Percentiles rank a stretch among this genome's conserved stretches.
Evolutionary conservation across 2,113 vertebrate species (phyloP).

Genomic region (Erythrocercus mccallii): DNA sequence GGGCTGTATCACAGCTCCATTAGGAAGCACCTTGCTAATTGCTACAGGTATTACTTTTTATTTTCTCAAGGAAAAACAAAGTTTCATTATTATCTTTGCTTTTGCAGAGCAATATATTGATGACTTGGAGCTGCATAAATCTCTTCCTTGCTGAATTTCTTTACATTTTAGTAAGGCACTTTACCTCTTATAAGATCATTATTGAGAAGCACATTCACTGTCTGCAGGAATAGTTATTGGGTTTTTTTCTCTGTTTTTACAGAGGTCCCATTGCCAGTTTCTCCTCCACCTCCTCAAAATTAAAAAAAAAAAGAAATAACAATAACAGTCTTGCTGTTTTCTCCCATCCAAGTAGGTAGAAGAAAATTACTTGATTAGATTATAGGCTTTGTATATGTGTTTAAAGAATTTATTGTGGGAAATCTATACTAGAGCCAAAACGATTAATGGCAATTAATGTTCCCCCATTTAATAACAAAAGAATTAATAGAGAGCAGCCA

Average conservation of each 20-base stretch:
- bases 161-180: background rate
- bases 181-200: background rate
- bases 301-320: background rate
- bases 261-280: background rate
- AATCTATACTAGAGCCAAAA: slow-evolving; percentile 29
- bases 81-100: background rate
- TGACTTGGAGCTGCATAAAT: background rate
- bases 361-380: slow-evolving; percentile 58
- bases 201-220: background rate
- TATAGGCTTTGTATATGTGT: slow-evolving; percentile 25
- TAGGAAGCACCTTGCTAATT: background rate
- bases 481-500: slow-evolving; percentile 50
- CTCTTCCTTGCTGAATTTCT: background rate
- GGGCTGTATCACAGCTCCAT: background rate
- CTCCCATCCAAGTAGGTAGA: slow-evolving; percentile 31
- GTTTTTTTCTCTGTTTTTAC: background rate
- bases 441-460: slow-evolving; percentile 59
- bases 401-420: slow-evolving; percentile 46
- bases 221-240: background rate
- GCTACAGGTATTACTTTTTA: background rate
- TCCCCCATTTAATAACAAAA: slow-evolving; percentile 54
- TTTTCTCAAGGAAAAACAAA: background rate
- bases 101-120: background rate
- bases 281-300: background rate
- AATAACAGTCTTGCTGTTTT: background rate